Evolutionary conservation across 1,140 invertebrate genomes (phyloP).

Genomic region (Grapholita molesta): DNA sequence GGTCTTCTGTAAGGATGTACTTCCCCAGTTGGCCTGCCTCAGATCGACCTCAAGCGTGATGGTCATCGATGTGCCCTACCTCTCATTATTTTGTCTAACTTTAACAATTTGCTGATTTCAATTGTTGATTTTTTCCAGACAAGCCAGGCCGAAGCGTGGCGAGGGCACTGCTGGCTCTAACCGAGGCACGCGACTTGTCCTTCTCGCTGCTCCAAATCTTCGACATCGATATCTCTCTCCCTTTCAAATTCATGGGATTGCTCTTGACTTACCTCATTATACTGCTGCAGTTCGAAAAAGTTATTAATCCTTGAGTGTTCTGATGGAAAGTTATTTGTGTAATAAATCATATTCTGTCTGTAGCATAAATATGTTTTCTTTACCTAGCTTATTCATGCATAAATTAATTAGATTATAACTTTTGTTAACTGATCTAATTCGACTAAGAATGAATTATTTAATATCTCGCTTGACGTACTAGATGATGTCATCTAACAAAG

Average conservation of each 20-base stretch:
- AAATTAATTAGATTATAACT: too few species aligned
- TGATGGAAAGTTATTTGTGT: background rate
- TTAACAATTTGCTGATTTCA: too few species aligned
- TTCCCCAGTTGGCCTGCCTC: too few species aligned
- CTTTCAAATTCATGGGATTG: conserved; percentile 53
- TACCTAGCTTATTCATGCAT: too few species aligned
- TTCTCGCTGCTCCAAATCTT: conserved; percentile 58
- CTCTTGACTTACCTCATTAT: conserved; percentile 61
- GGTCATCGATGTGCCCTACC: too few species aligned
- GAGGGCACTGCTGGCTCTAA: conserved; percentile 47
- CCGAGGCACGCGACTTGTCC: conserved; percentile 50
- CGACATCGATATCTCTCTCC: conserved; percentile 56
- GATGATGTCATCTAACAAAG: background rate
- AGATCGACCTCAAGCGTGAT: too few species aligned
- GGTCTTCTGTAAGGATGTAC: too few species aligned
- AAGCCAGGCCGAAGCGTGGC: conserved; percentile 45
- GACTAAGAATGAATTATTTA: too few species aligned
- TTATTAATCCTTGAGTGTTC: conserved; percentile 34
- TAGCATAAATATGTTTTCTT: background rate
- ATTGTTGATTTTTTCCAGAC: conserved; percentile 37
- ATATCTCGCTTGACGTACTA: background rate
- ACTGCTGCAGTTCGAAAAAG: conserved; percentile 60
- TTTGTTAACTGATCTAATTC: too few species aligned
- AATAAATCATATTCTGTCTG: background rate
- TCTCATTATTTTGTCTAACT: too few species aligned